Percentiles rank a stretch among this genome's conserved stretches.
Evolutionary conservation across 2,113 vertebrate genomes (phyloP).

Genomic region (Podocnemis expansa): DNA sequence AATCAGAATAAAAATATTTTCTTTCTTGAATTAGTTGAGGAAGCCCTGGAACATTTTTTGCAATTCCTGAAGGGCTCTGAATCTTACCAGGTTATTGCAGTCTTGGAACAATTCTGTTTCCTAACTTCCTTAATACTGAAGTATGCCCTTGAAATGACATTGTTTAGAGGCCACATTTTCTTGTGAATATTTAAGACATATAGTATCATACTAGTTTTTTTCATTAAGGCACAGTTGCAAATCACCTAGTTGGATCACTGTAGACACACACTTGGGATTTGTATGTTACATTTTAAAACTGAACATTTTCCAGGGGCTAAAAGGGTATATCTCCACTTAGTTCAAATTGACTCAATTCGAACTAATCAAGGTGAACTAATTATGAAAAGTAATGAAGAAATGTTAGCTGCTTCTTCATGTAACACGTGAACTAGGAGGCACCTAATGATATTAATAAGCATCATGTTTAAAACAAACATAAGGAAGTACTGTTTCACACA

Average conservation of each 20-base stretch:
- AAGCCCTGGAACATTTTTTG: not conserved
- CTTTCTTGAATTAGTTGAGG: not conserved
- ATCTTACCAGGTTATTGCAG: conserved; percentile 34
- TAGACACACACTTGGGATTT: not conserved
- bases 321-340: too few relatives aligned
- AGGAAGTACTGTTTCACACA: too few relatives aligned
- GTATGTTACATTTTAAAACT: not conserved
- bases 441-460: too few relatives aligned
- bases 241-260: not conserved
- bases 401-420: too few relatives aligned
- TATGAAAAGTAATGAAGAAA: too few relatives aligned
- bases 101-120: conserved; percentile 33
- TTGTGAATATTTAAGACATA: not conserved
- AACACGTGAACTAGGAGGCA: too few relatives aligned
- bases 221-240: not conserved
- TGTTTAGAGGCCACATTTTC: not conserved
- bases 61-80: conserved; percentile 17
- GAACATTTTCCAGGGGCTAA: not conserved
- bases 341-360: too few relatives aligned
- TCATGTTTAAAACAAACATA: too few relatives aligned
- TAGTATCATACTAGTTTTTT: not conserved
- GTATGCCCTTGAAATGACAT: not conserved
- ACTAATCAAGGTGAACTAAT: too few relatives aligned
- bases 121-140: not conserved
- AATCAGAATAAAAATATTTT: too few relatives aligned